phyloP scores from a whole-genome alignment of 2,113 vertebrate genomes.

The Pholis gunnellus region DNA sequence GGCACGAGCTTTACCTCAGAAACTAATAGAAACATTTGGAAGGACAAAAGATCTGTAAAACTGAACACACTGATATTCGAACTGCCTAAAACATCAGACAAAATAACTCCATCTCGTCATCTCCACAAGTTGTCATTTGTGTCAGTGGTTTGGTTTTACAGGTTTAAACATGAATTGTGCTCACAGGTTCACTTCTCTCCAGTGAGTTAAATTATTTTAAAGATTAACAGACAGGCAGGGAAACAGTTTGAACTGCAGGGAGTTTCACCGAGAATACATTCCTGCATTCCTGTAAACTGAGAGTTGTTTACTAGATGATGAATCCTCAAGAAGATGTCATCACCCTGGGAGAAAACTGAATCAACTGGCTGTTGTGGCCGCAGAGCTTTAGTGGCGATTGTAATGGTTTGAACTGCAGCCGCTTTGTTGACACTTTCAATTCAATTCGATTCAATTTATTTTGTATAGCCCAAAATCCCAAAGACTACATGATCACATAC shows the following conservation, averaged over 20 bases:
- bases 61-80: neutral
- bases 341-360: neutral
- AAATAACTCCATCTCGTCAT: neutral
- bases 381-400: neutral
- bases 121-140: constrained; percentile 2
- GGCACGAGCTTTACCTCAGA: neutral
- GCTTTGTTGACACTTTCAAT: neutral
- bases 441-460: no score
- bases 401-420: constrained; percentile 1
- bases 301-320: neutral
- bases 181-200: constrained; percentile 24
- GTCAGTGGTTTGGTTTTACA: constrained; percentile 10
- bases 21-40: neutral
- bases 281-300: neutral
- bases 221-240: constrained; percentile 25
- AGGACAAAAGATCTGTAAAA: neutral
- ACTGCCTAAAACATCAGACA: neutral
- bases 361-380: neutral
- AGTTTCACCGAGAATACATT: neutral
- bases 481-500: neutral
- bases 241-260: neutral
- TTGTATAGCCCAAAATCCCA: no score
- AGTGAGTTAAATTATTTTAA: constrained; percentile 15
- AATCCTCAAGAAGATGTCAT: neutral
- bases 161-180: constrained; percentile 6